Evolutionary conservation across 2,113 vertebrate genomes (phyloP).

Genomic region (Alligator mississippiensis): DNA sequence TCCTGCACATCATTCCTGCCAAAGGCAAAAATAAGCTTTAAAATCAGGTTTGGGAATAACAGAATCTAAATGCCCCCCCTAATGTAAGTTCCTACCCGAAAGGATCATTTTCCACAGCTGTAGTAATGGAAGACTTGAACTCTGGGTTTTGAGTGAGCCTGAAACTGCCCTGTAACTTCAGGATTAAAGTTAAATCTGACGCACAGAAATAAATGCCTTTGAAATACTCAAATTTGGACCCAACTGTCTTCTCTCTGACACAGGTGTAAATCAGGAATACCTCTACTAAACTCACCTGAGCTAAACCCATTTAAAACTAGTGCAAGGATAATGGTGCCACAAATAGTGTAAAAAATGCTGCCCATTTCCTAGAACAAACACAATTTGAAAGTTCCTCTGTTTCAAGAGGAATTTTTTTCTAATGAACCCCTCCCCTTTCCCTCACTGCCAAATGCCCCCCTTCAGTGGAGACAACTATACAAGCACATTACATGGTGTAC

Average conservation of each 20-base stretch:
- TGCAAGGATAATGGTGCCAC: background rate
- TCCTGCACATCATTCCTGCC: background rate
- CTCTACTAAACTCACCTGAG: background rate
- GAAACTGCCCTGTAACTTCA: background rate
- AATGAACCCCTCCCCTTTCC: background rate
- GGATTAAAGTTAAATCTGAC: background rate
- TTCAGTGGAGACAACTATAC: background rate
- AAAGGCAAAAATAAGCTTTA: background rate
- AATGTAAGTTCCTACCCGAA: fast-evolving
- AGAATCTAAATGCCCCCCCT: background rate
- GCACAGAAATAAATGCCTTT: background rate
- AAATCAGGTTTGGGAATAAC: background rate
- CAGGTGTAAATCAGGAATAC: background rate
- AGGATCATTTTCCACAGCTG: background rate
- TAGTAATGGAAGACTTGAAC: background rate
- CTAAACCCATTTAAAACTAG: background rate
- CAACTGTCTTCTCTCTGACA: background rate
- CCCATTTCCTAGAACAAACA: background rate
- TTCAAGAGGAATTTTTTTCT: background rate
- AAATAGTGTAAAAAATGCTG: background rate
- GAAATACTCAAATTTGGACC: background rate
- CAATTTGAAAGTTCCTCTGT: background rate
- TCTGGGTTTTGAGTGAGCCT: background rate
- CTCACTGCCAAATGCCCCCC: background rate
- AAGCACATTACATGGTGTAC: no score